Conservation (phyloP, 2,113 vertebrate genomes). For the Shinisaurus crocodilurus region DNA sequence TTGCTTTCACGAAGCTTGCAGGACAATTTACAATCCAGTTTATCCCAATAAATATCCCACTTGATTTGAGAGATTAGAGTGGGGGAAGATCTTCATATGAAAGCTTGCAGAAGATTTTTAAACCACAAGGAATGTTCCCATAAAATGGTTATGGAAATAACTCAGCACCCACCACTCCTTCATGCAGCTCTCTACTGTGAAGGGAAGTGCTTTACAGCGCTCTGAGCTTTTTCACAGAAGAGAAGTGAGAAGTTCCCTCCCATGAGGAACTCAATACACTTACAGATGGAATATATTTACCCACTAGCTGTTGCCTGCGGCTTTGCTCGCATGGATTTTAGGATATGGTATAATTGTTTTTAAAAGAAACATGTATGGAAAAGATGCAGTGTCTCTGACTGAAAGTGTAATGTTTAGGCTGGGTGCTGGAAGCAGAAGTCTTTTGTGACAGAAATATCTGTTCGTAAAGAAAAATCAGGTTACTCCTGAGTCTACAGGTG, state of each 20-base stretch:
- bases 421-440: too few relatives aligned
- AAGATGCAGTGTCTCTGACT: too few relatives aligned
- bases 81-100: neutral
- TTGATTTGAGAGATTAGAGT: neutral
- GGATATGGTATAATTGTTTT: too few relatives aligned
- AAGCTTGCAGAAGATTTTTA: neutral
- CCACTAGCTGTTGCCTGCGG: too few relatives aligned
- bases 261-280: neutral
- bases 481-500: too few relatives aligned
- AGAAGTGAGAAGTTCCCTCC: neutral
- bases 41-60: neutral
- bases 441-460: too few relatives aligned
- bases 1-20: neutral
- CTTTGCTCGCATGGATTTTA: too few relatives aligned
- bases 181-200: neutral
- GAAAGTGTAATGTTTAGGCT: too few relatives aligned
- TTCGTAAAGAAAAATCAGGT: too few relatives aligned
- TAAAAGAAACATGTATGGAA: too few relatives aligned
- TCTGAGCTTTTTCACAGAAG: neutral
- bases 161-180: neutral
- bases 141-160: neutral
- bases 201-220: neutral
- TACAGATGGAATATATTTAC: too few relatives aligned
- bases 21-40: neutral
- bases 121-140: neutral